Evolutionary conservation across 2,113 vertebrate species (phyloP), one percentile per base, ranked within the genome.

Genomic region (Phylloscopus whistleri): DNA sequence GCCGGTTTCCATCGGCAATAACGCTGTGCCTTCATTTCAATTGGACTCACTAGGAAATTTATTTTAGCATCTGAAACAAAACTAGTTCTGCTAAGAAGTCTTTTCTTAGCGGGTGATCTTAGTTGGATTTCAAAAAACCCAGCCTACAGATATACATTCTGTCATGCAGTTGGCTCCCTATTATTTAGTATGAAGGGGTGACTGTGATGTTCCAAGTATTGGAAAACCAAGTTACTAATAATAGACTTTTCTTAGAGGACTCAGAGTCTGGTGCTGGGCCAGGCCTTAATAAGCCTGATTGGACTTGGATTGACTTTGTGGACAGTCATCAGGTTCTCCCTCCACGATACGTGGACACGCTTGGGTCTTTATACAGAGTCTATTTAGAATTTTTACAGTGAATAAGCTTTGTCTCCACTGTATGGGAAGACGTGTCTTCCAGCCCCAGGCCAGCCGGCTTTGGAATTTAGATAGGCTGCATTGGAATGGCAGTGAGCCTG

Each of bases 381-480:
- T 76, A 0, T 85, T 76, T 66, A 69, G 46, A 16, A 58, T 58
- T 69, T 92, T 43, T 69, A 37, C 49, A 33, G 58, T 85, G 87
- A 76, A 62, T 88, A 73, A 77, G 14, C 39, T 30, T 16, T 55
- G 19, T 63, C 48, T 80, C 3, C 19, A 6, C 21, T 77, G 28
- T 9, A 30, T 67, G 73, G 37, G 62, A 73, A 76, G 62, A 56
- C 0, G 0, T 49, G 20, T 48, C 20, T 87, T 82, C 53, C 49
- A 74, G 76, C 23, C 31, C 8, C 26, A 39, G 27, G 30, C 10
- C 21, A 46, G 44, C 33, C 73, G 44, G 49, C 53, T 69, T 86
- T 72, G 90, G 70, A 37, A 79, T 9, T 0, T 0, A 62, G 59
- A 30, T 33, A 0, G 49, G 58, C 66, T 73, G 53, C 7, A 1